These are phyloP conservation scores for Drosophila fungiperda DNA, from an alignment of 2,888 invertebrate genomes.

Conservation along the genomic window DNA sequence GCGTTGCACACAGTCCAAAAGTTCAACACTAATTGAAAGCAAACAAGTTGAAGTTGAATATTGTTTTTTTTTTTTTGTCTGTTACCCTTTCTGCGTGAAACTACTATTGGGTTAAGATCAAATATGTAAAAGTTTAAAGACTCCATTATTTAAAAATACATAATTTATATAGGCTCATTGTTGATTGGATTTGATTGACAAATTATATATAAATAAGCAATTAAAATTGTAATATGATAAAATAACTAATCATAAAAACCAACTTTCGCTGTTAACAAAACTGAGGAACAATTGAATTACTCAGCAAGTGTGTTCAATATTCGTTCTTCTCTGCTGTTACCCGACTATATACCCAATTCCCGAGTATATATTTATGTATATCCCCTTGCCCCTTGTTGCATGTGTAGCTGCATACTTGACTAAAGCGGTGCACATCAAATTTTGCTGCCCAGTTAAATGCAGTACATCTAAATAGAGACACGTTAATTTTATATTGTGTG, in stretches of 20 bases:
- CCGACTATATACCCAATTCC: not conserved
- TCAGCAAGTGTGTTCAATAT: slow-evolving; percentile 8
- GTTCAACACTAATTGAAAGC: slow-evolving; percentile 76
- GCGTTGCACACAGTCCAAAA: slow-evolving; percentile 44
- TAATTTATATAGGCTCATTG: not conserved
- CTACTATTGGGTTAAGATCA: not conserved
- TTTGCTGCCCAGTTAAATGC: slow-evolving; percentile 57
- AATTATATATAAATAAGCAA: no score
- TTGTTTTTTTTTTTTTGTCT: not conserved
- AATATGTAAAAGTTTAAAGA: not conserved
- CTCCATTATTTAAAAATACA: not conserved
- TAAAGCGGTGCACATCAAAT: slow-evolving; percentile 46
- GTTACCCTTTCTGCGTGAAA: slow-evolving; percentile 11
- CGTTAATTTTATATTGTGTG: slow-evolving; percentile 22
- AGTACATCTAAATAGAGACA: slow-evolving; percentile 33
- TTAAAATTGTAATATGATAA: not conserved
- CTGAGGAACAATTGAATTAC: not conserved
- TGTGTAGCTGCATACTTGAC: slow-evolving; percentile 28
- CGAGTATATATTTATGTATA: not conserved
- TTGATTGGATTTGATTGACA: not conserved
- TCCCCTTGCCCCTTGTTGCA: not conserved
- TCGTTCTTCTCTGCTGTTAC: not conserved
- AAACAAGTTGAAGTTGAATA: slow-evolving; percentile 61
- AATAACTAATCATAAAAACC: not conserved
- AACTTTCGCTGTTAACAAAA: not conserved